Base-by-base conservation (phyloP, 1,140 invertebrate genomes). In the Sitobion miscanthi region DNA sequence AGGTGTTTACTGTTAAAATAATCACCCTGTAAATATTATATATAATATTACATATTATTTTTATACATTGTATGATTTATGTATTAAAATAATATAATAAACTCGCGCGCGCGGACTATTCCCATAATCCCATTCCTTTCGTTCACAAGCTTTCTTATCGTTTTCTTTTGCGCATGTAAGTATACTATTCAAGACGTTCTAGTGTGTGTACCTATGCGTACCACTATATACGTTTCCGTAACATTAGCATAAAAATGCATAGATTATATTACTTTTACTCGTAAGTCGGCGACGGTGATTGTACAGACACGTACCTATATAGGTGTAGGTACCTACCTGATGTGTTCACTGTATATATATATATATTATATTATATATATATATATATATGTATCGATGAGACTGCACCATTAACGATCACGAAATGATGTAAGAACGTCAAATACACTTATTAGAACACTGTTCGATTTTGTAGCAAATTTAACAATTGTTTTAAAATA, bases 231-330 rank as follows among this genome's bases (percentile, higher is more conserved):
- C 45, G 45, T 86, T 86, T 86, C 85, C 42, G 42, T 86, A 49
- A 86, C 25, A 47, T 86, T 86, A 47, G 25, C 38, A 86, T 86
- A 86, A 86, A 42, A 86, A 86, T 86, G 38, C 30, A 86, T 47
- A 86, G 25, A 86, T 86, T 86, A 86, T 86, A 17, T 47, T 86
- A 86, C 85, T 86, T 86, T 86, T 86, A 86, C 85, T 86, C 4
- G 85, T 47, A 86, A 86, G 38, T 30, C 83, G 23, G 9, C 23
- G 23, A 86, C 23, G 83, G 38, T 45, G 38, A 83, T 86, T 42
- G 62, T 86, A 17, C 42, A 11, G 85, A 86, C 25, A 86, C 83
- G 42, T 85, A 42, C 17, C 82, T 69, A 21, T 54, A 54, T 54
- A 54, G 20, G 21, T 49, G 21, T 49, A 69, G 14, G 30, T 69